These are phyloP conservation scores for Proisotoma minuta DNA, from an alignment of 2,888 invertebrate species.

Conservation along the genomic window DNA sequence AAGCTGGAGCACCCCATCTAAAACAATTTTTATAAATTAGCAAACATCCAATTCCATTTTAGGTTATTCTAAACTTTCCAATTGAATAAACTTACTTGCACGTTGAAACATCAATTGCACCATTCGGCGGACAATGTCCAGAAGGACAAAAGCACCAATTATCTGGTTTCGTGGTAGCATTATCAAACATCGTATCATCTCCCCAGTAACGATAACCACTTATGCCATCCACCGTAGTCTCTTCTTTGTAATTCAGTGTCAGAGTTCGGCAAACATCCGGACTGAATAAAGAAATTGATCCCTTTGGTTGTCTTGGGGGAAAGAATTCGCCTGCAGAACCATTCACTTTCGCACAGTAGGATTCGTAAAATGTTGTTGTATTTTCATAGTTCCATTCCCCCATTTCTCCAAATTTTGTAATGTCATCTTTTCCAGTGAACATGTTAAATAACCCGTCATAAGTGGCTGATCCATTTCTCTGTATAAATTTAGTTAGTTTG, in stretches of 20 bases:
- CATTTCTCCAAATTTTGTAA: slow-evolving; percentile 64
- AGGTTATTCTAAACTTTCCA: no score
- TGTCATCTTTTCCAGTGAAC: slow-evolving; percentile 63
- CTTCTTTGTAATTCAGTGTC: slow-evolving; percentile 60
- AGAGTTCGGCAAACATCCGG: slow-evolving; percentile 67
- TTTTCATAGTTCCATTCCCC: slow-evolving; percentile 67
- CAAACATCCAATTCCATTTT: no score
- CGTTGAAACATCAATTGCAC: slow-evolving; percentile 66
- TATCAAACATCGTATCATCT: slow-evolving; percentile 66
- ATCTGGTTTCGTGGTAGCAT: slow-evolving; percentile 59
- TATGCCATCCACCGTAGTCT: slow-evolving; percentile 56
- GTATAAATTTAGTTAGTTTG: slow-evolving; percentile 24
- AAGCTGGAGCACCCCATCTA: slow-evolving; percentile 72
- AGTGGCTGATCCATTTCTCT: slow-evolving; percentile 70
- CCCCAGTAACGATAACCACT: slow-evolving; percentile 62
- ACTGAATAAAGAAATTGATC: slow-evolving; percentile 61
- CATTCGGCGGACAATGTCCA: slow-evolving; percentile 51
- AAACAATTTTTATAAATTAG: neutral
- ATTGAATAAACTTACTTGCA: slow-evolving; percentile 54
- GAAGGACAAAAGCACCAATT: slow-evolving; percentile 64
- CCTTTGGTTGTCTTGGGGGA: slow-evolving; percentile 61
- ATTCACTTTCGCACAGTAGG: slow-evolving; percentile 61
- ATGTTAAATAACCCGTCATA: slow-evolving; percentile 74
- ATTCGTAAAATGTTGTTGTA: slow-evolving; percentile 58
- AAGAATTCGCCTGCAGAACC: slow-evolving; percentile 79